Evolutionary conservation across 2,113 vertebrate genomes (phyloP).

Genomic region (Sylvilagus bachmani): DNA sequence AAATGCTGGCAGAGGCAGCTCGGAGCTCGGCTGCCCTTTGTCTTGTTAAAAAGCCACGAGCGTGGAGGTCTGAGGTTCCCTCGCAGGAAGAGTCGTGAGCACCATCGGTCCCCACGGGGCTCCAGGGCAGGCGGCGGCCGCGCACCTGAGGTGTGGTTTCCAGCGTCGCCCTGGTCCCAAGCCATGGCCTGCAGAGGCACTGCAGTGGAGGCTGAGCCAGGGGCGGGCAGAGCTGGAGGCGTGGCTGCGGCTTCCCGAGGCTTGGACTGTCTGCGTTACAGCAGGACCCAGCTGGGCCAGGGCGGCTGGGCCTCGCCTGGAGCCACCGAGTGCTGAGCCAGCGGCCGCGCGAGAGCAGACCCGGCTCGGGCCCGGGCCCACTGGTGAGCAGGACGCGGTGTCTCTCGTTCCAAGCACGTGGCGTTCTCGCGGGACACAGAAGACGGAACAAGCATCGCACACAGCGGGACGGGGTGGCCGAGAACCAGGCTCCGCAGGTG

Average conservation of each 20-base stretch:
- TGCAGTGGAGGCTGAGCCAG: neutral
- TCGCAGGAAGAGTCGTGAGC: constrained; percentile 17
- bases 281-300: constrained; percentile 78
- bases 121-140: no score
- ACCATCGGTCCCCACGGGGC: constrained; percentile 63
- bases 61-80: constrained; percentile 40
- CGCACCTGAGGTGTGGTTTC: no score
- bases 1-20: constrained; percentile 62
- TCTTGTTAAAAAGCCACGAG: constrained; percentile 69
- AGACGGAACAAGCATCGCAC: constrained; percentile 86
- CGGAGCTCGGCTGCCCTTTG: constrained; percentile 14
- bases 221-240: constrained; percentile 49
- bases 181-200: no score
- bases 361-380: constrained; percentile 70
- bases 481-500: constrained; percentile 73
- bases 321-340: constrained; percentile 82
- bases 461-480: constrained; percentile 73
- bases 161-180: no score
- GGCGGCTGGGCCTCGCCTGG: constrained; percentile 76
- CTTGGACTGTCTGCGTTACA: constrained; percentile 89
- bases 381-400: constrained; percentile 83
- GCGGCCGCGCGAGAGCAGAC: constrained; percentile 56
- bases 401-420: constrained; percentile 83
- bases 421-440: constrained; percentile 79
- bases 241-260: constrained; percentile 79